These are phyloP conservation scores for Pseudocheirus occidentalis DNA, from an alignment of 2,797 vertebrate genomes.

Conservation along the genomic window DNA sequence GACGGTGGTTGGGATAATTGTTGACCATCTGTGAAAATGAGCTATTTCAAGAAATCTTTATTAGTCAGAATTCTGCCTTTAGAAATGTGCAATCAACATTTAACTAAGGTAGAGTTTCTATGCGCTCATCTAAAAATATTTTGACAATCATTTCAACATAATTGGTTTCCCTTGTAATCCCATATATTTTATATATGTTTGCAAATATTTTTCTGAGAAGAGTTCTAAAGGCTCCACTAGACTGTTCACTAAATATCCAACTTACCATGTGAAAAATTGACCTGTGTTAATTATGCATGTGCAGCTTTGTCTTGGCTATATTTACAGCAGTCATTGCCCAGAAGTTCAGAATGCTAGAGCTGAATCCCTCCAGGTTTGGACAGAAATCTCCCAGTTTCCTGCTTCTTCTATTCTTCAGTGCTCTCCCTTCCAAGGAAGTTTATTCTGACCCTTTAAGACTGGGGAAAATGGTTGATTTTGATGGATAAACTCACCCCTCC, in stretches of 20 bases:
- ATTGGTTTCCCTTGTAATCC: background rate
- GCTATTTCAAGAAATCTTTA: background rate
- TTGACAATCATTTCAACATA: background rate
- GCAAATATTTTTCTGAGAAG: background rate
- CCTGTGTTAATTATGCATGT: background rate
- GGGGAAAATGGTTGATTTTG: background rate
- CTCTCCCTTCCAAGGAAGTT: background rate
- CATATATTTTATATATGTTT: background rate
- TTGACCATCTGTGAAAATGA: background rate
- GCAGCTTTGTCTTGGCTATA: background rate
- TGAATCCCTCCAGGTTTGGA: background rate
- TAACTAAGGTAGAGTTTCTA: background rate
- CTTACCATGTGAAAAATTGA: background rate
- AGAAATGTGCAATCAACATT: background rate
- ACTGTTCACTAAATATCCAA: background rate
- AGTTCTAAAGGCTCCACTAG: background rate
- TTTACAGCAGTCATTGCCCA: background rate
- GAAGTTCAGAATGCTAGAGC: background rate
- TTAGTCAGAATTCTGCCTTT: background rate
- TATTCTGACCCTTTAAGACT: background rate
- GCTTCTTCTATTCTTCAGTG: background rate
- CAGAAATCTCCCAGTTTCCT: background rate
- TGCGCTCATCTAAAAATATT: background rate
- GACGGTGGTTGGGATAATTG: background rate
- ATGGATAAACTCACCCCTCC: background rate